Percentiles rank a stretch among this genome's conserved stretches.
Conservation (phyloP, 2,888 invertebrate genomes). For the Drosophila neonasuta region DNA sequence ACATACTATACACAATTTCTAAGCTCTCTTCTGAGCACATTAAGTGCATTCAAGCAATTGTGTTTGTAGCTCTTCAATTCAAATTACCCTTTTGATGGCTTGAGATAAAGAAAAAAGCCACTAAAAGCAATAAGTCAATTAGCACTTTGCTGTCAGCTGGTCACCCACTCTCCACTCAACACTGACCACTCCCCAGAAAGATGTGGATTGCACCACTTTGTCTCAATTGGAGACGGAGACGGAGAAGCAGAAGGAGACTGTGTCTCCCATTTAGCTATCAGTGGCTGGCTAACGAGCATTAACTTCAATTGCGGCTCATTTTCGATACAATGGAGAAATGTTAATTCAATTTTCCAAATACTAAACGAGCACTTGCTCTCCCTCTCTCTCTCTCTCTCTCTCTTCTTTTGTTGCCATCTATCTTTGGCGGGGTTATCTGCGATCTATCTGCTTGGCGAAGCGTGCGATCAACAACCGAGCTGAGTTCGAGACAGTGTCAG, state of each 20-base stretch:
- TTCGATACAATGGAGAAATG: conserved; percentile 42
- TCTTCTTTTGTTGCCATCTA: background rate
- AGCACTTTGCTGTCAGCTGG: conserved; percentile 20
- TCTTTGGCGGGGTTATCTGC: conserved; percentile 37
- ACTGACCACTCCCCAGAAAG: conserved; percentile 15
- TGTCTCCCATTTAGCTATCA: conserved; percentile 33
- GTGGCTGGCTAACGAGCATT: conserved; percentile 46
- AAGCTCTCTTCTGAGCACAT: background rate
- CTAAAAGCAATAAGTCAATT: conserved; percentile 28
- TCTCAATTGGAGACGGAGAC: conserved; percentile 27
- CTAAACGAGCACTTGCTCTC: conserved; percentile 16
- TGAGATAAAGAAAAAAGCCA: conserved; percentile 11
- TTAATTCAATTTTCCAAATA: conserved; percentile 60
- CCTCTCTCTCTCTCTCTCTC: background rate
- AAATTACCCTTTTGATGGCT: conserved; percentile 12
- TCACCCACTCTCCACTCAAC: conserved; percentile 29
- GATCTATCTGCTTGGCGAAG: conserved; percentile 41
- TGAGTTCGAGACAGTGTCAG: conserved; percentile 20
- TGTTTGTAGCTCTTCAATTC: background rate
- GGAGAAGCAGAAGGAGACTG: background rate
- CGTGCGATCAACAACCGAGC: conserved; percentile 36
- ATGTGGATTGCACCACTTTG: conserved; percentile 34
- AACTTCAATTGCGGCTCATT: conserved; percentile 69
- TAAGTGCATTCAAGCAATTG: background rate
- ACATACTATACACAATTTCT: background rate